These are phyloP conservation scores for Pitta sordida DNA, from an alignment of 2,113 vertebrate species.

Conservation along the genomic window DNA sequence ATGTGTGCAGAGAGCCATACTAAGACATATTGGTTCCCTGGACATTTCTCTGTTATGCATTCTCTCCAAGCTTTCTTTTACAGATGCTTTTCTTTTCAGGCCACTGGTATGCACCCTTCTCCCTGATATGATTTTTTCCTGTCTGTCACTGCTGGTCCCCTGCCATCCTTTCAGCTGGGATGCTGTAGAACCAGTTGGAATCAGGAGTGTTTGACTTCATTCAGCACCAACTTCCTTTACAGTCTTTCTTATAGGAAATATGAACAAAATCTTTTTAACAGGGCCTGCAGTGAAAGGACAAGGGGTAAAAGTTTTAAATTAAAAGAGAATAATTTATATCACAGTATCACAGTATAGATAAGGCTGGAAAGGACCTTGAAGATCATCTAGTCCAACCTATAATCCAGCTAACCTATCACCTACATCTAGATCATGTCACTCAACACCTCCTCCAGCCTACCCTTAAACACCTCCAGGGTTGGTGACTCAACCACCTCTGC, in stretches of 20 bases:
- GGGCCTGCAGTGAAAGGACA: background rate
- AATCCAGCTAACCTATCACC: no score
- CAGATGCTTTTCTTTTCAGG: background rate
- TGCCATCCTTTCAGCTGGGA: background rate
- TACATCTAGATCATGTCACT: no score
- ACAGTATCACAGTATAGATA: no score
- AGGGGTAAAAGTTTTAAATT: background rate
- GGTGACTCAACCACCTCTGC: no score
- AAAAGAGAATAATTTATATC: background rate
- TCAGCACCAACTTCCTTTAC: background rate
- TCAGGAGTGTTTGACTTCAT: background rate
- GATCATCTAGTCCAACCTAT: no score
- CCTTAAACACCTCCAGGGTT: no score
- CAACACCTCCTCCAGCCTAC: no score
- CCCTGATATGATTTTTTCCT: background rate
- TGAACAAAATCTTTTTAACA: background rate
- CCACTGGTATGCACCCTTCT: background rate
- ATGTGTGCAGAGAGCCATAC: background rate
- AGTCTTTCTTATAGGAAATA: background rate
- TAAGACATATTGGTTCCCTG: background rate
- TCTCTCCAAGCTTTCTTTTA: background rate
- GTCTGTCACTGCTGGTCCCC: background rate
- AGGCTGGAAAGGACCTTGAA: no score
- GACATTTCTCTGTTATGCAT: background rate
- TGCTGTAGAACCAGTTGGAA: background rate